A percentile compares a stretch with the other conserved stretches of the same genome.
These are phyloP conservation scores for Orgyia antiqua DNA, from an alignment of 2,888 invertebrate genomes.

Conservation along the genomic window DNA sequence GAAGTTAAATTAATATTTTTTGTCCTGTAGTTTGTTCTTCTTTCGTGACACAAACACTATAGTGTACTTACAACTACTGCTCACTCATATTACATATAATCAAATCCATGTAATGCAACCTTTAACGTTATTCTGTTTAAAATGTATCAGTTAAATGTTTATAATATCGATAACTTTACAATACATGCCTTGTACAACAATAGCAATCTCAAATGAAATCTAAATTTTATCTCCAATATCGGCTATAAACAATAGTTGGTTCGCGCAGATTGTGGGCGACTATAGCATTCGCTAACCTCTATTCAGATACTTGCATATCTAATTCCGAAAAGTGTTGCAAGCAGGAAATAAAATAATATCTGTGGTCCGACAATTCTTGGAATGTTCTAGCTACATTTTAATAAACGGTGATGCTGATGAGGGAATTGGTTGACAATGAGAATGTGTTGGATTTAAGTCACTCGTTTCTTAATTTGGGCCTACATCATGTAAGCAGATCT, in stretches of 20 bases:
- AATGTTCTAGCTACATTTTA: background rate
- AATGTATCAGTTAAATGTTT: constrained; percentile 8
- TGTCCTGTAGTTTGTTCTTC: too few species aligned
- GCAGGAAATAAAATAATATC: background rate
- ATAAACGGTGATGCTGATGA: too few species aligned
- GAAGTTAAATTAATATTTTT: too few species aligned
- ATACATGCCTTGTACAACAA: constrained; percentile 13
- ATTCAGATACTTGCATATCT: constrained; percentile 1
- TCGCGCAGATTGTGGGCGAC: constrained; percentile 23
- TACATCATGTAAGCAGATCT: too few species aligned
- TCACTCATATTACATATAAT: too few species aligned
- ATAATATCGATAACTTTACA: constrained; percentile 15
- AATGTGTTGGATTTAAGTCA: too few species aligned
- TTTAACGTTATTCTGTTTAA: constrained; percentile 2
- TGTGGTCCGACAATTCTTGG: background rate
- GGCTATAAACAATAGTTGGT: constrained; percentile 38
- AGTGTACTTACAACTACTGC: too few species aligned
- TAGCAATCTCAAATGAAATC: constrained; percentile 32
- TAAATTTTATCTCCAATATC: constrained; percentile 38
- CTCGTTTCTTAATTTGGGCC: too few species aligned
- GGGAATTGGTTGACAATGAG: too few species aligned
- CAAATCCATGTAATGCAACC: constrained; percentile 5
- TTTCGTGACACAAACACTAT: too few species aligned
- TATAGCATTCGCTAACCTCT: constrained; percentile 6
- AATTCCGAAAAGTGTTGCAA: constrained; percentile 1